These are phyloP conservation scores for Zaprionus inermis DNA, from an alignment of 1,140 invertebrate species.

Conservation along the genomic window DNA sequence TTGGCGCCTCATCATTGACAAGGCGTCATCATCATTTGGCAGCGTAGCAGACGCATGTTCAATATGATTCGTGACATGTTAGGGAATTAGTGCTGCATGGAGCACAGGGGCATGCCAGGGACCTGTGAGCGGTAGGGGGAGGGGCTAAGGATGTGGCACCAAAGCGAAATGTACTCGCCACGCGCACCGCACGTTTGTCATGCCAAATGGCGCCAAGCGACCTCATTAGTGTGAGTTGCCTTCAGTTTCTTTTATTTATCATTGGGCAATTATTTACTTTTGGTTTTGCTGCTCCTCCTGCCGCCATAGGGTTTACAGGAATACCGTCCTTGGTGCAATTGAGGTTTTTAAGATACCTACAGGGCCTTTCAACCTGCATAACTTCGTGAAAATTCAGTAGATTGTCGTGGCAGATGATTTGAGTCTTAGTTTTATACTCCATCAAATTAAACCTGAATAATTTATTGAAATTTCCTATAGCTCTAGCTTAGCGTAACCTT, in stretches of 20 bases:
- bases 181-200: constrained; percentile 79
- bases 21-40: constrained; percentile 77
- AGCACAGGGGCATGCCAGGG: not conserved
- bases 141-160: too few relatives aligned
- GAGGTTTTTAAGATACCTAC: too few relatives aligned
- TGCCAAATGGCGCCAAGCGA: constrained; percentile 74
- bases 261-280: constrained; percentile 46
- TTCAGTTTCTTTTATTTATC: constrained; percentile 82
- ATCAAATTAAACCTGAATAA: too few relatives aligned
- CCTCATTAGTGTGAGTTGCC: constrained; percentile 80
- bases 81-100: constrained; percentile 73
- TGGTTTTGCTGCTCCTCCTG: constrained; percentile 37
- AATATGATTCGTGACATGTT: constrained; percentile 84
- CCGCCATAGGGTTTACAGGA: not conserved
- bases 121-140: too few relatives aligned
- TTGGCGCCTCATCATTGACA: constrained; percentile 46
- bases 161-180: constrained; percentile 53
- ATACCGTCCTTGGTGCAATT: not conserved
- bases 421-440: too few relatives aligned
- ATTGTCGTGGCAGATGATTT: too few relatives aligned
- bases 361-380: too few relatives aligned
- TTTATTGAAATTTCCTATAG: too few relatives aligned
- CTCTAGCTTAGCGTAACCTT: too few relatives aligned
- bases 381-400: too few relatives aligned
- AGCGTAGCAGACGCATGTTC: constrained; percentile 75